These are phyloP conservation scores for Xestia c-nigrum DNA, from an alignment of 2,888 invertebrate genomes.

Conservation along the genomic window DNA sequence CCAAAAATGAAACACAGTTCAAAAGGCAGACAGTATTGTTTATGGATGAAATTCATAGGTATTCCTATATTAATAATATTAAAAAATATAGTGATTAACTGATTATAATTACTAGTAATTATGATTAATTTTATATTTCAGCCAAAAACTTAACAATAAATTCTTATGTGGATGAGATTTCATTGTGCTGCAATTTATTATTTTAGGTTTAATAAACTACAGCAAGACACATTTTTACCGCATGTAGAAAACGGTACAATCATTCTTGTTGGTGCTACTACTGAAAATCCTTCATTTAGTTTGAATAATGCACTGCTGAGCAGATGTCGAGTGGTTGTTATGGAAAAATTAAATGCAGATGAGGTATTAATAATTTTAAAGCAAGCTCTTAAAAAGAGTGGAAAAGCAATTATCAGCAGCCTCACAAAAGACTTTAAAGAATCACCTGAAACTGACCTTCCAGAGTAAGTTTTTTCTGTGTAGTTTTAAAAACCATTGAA, in stretches of 20 bases:
- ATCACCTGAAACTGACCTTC: conserved; percentile 63
- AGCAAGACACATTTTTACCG: conserved; percentile 95
- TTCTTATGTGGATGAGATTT: neutral
- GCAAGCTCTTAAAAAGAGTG: conserved; percentile 86
- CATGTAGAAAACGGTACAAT: conserved; percentile 95
- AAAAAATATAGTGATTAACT: no score
- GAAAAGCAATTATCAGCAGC: conserved; percentile 76
- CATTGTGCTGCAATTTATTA: neutral
- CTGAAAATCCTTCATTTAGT: conserved; percentile 97
- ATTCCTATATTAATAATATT: no score
- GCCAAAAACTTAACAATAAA: neutral
- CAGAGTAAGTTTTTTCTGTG: conserved; percentile 68
- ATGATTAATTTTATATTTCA: neutral
- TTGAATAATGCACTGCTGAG: conserved; percentile 95
- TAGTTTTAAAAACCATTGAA: neutral
- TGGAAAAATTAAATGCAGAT: conserved; percentile 92
- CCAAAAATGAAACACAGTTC: conserved; percentile 93
- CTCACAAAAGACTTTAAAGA: conserved; percentile 64
- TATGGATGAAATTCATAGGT: conserved; percentile 96
- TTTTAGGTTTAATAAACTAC: conserved; percentile 94
- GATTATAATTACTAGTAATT: no score
- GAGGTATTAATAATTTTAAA: conserved; percentile 92
- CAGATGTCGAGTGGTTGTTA: conserved; percentile 94
- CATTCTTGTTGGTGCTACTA: conserved; percentile 95
- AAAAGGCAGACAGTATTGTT: conserved; percentile 94